Evolutionary conservation across 2,113 vertebrate genomes (phyloP).

Genomic region (Gobio gobio): DNA sequence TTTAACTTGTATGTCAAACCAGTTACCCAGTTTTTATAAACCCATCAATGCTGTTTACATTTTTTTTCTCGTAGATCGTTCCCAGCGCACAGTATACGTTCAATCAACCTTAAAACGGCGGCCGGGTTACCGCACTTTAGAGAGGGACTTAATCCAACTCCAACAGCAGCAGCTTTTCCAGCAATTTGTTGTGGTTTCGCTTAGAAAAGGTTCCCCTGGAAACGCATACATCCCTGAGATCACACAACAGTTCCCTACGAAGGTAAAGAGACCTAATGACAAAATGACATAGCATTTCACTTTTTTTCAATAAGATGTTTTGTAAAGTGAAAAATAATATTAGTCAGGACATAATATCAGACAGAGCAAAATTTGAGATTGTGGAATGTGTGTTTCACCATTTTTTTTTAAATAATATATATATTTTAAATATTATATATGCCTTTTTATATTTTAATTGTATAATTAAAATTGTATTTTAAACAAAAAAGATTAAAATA

Average conservation of each 20-base stretch:
- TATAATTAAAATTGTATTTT: background rate
- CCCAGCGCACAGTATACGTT: constrained; percentile 79
- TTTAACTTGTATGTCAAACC: background rate
- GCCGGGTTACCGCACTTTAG: constrained; percentile 90
- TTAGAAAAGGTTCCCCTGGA: constrained; percentile 84
- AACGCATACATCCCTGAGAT: constrained; percentile 85
- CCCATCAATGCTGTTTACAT: constrained; percentile 13
- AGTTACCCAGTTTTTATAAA: background rate
- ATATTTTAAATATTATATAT: background rate
- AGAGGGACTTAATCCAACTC: constrained; percentile 91
- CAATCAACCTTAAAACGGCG: constrained; percentile 85
- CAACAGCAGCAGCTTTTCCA: constrained; percentile 95
- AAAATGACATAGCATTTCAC: background rate
- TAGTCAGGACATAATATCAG: background rate
- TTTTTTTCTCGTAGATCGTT: constrained; percentile 68
- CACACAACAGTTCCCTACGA: constrained; percentile 93
- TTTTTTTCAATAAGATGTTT: no score
- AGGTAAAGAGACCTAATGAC: constrained; percentile 74
- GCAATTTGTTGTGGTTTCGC: constrained; percentile 94
- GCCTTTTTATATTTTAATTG: background rate
- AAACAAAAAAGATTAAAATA: background rate
- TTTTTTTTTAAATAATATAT: background rate
- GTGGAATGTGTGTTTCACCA: background rate
- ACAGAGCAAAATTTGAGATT: background rate
- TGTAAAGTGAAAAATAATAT: no score